Base-by-base conservation (phyloP, 2,797 vertebrate genomes). In the Helostoma temminkii region DNA sequence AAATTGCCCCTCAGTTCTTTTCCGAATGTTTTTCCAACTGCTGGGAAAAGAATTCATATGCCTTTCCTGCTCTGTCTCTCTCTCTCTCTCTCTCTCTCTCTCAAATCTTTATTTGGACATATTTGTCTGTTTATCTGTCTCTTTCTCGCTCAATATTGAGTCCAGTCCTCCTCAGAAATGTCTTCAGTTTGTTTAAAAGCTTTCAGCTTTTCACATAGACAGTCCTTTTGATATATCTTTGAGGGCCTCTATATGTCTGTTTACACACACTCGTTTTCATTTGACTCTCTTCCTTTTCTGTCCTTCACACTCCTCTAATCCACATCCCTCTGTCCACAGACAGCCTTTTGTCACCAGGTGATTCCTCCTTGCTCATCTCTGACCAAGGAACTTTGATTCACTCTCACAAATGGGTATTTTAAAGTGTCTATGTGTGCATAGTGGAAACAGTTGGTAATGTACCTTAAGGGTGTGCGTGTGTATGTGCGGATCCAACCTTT, bases 131-230 rank as follows among this genome's bases (percentile, higher is more conserved):
- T 69, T 49, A 15, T 64, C 34, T 52, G 36, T 79, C 60, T 37
- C 22, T 48, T 70, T 60, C 16, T 76, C 63, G 74, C 58, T 18
- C 9, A 49, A 79, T 80, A 86, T 78, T 78, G 53, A 71, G 73
- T 74, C 36, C 66, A 37, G 25, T 26, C 52, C 52, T 69, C 47
- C n/a, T 66, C 54, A 52, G 50, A 74, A 78, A 71, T 15, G 48
- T 53, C 67, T 54, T 59, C 59, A 39, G 82, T 90, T 89, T 89
- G 84, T 74, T 76, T 68, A 83, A 90, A 86, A 83, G 89, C 90
- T 89, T 85, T 82, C 55, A 63, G 62, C 14, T 67, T 60, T 36
- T 58, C 75, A 69, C 52, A 81, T 50, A 52, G 32, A 79, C 50
- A 70, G 66, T 81, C 77, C 57, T 37, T 82, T 83, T 88, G 61